phyloP scores from a whole-genome alignment of 2,888 invertebrate genomes.

The Crepidodera aurea region DNA sequence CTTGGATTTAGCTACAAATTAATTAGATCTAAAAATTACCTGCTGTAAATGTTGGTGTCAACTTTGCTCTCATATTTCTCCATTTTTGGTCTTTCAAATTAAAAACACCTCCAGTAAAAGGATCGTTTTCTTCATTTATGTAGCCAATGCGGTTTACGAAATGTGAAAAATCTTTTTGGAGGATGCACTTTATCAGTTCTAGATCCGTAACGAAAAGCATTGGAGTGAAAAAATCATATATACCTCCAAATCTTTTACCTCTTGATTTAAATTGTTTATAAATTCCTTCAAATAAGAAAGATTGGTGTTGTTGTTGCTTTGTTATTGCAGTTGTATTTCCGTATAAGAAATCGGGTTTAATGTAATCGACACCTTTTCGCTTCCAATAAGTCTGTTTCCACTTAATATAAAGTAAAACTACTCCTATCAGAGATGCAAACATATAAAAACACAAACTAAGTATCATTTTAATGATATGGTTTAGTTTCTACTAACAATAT shows the following conservation, averaged over 20 bases:
- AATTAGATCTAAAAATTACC: no score
- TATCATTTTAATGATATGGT: no score
- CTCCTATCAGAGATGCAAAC: no score
- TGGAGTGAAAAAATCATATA: slow-evolving; percentile 39
- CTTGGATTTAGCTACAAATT: no score
- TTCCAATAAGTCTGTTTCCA: slow-evolving; percentile 40
- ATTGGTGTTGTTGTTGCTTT: slow-evolving; percentile 15
- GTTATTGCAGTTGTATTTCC: slow-evolving; percentile 42
- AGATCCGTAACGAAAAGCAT: slow-evolving; percentile 43
- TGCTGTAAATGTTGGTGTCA: slow-evolving; percentile 64
- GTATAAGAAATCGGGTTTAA: slow-evolving; percentile 46
- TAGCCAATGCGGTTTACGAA: slow-evolving; percentile 70
- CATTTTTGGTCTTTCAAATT: slow-evolving; percentile 65
- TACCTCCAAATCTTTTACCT: slow-evolving; percentile 41
- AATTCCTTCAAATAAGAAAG: slow-evolving; percentile 25
- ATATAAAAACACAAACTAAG: no score
- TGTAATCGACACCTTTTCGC: slow-evolving; percentile 31
- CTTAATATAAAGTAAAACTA: slow-evolving; percentile 1
- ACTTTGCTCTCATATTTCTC: slow-evolving; percentile 68
- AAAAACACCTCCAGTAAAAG: slow-evolving; percentile 66
- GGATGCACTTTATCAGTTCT: slow-evolving; percentile 55
- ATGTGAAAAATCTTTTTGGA: slow-evolving; percentile 67
- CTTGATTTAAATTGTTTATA: slow-evolving; percentile 39
- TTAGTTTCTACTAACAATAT: no score
- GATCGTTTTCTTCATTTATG: slow-evolving; percentile 66